These are phyloP conservation scores for Euura lappo DNA, from an alignment of 1,140 invertebrate species.

Conservation along the genomic window DNA sequence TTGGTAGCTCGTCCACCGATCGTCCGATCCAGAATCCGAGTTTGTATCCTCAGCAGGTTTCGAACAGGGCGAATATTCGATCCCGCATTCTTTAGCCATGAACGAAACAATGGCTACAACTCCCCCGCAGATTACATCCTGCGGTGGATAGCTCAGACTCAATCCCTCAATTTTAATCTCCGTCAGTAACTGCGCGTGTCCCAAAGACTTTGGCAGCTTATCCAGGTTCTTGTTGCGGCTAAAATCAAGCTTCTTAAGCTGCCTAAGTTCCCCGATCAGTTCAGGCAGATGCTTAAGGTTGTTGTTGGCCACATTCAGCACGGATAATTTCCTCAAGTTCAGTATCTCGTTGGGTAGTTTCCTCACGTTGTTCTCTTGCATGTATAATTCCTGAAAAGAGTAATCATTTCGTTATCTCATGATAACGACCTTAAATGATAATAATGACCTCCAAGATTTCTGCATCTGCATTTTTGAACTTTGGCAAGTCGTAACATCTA, in stretches of 20 bases:
- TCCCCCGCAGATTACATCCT: conserved; percentile 64
- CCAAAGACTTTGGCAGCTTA: conserved; percentile 68
- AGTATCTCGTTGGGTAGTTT: conserved; percentile 72
- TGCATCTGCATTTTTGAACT: too few relatives aligned
- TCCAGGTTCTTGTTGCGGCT: conserved; percentile 65
- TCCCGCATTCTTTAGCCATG: conserved; percentile 59
- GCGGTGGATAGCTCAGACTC: conserved; percentile 68
- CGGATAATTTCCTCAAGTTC: conserved; percentile 65
- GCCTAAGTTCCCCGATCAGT: conserved; percentile 67
- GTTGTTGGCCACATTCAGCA: conserved; percentile 76
- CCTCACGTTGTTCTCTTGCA: conserved; percentile 70
- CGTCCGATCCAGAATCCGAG: conserved; percentile 28
- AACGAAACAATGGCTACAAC: conserved; percentile 72
- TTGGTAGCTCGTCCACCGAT: conserved; percentile 30
- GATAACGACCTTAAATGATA: too few relatives aligned
- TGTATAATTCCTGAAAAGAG: conserved; percentile 66
- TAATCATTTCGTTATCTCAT: not conserved
- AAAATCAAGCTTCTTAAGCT: conserved; percentile 65
- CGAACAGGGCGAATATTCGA: conserved; percentile 37
- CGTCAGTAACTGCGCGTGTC: conserved; percentile 63
- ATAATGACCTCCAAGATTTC: too few relatives aligned
- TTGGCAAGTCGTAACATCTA: too few relatives aligned
- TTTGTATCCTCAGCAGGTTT: conserved; percentile 37
- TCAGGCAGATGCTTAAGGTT: conserved; percentile 70
- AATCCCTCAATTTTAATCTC: conserved; percentile 67